Evolutionary conservation across 2,888 invertebrate species (phyloP).

Genomic region (Eustalomyia histrio): DNA sequence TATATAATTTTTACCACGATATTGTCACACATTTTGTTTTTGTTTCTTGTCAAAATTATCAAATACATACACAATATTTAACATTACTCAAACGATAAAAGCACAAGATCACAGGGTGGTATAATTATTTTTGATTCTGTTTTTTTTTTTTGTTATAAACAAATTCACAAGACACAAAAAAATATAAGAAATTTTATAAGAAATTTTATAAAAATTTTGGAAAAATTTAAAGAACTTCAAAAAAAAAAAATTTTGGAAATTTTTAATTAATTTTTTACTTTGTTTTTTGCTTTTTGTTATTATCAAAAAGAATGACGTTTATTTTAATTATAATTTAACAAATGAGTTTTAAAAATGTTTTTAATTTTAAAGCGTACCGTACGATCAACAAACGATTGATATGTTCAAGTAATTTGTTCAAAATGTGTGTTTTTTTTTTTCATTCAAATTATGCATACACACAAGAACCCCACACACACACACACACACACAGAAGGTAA

Average conservation of each 20-base stretch:
- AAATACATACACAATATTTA: background rate
- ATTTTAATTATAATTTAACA: conserved; percentile 30
- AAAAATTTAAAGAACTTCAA: background rate
- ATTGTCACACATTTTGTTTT: conserved; percentile 54
- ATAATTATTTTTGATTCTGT: background rate
- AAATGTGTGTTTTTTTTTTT: conserved; percentile 38
- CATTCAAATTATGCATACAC: conserved; percentile 2
- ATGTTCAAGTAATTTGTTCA: conserved; percentile 63
- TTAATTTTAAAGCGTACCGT: conserved; percentile 40
- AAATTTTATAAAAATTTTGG: background rate
- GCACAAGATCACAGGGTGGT: background rate
- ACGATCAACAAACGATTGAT: conserved; percentile 63
- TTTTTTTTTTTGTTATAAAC: background rate
- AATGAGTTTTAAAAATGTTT: conserved; percentile 25
- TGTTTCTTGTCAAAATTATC: background rate
- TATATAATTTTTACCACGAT: conserved; percentile 30
- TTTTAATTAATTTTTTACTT: conserved; percentile 9
- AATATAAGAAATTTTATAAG: background rate
- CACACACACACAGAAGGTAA: background rate
- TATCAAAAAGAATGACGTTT: conserved; percentile 34
- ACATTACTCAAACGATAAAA: background rate
- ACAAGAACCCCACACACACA: conserved; percentile 4
- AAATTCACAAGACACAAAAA: background rate
- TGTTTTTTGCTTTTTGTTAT: conserved; percentile 19
- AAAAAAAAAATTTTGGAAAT: background rate